Evolutionary conservation across 2,113 vertebrate species (phyloP).

Genomic region (Camelus dromedarius): DNA sequence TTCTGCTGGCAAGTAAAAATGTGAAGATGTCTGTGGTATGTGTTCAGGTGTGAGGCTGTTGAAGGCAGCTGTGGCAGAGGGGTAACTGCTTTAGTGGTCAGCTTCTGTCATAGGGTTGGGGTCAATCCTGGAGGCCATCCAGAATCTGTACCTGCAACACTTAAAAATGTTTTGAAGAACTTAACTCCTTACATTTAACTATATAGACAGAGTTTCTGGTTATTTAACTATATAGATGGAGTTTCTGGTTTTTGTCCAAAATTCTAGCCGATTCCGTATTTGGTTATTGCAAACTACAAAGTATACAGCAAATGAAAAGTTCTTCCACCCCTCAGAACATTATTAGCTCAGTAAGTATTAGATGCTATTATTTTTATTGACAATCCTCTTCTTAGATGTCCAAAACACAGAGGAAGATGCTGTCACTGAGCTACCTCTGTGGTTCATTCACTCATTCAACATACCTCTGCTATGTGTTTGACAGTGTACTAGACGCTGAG

Average conservation of each 20-base stretch:
- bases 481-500: neutral
- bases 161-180: neutral
- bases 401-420: neutral
- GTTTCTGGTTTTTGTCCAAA: neutral
- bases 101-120: neutral
- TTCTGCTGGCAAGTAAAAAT: neutral
- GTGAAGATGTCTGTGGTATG: rapidly evolving
- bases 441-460: neutral
- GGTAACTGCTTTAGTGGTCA: no score
- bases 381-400: neutral
- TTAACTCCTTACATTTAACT: neutral
- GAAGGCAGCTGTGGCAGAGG: neutral
- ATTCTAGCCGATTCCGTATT: neutral
- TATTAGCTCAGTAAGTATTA: neutral
- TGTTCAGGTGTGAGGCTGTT: neutral
- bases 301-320: neutral
- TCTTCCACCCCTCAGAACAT: neutral
- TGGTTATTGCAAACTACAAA: neutral
- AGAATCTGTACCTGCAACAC: neutral
- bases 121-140: neutral
- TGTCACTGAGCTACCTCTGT: neutral
- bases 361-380: neutral
- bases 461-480: neutral
- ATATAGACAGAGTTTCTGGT: no score
- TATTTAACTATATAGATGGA: neutral